phyloP scores from a whole-genome alignment of 2,888 invertebrate genomes.

The Uropetala carovei region DNA sequence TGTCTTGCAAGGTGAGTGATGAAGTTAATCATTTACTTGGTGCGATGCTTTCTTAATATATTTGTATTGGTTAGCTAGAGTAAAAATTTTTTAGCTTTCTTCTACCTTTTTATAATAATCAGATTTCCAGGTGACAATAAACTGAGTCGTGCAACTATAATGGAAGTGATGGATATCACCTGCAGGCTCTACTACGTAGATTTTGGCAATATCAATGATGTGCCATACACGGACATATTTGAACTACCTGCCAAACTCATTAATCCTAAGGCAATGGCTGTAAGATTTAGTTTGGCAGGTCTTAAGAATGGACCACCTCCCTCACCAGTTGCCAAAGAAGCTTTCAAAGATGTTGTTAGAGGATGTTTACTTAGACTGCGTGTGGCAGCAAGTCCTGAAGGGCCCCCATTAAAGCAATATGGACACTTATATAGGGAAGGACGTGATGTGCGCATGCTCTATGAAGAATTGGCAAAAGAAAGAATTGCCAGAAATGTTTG shows the following conservation, averaged over 20 bases:
- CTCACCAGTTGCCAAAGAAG: conserved; percentile 80
- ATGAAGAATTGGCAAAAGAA: conserved; percentile 68
- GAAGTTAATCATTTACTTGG: background rate
- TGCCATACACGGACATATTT: conserved; percentile 84
- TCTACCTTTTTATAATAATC: background rate
- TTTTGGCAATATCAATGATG: conserved; percentile 86
- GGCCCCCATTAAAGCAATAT: conserved; percentile 85
- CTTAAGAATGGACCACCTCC: conserved; percentile 77
- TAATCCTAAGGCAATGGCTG: conserved; percentile 84
- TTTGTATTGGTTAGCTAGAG: background rate
- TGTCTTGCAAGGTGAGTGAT: conserved; percentile 80
- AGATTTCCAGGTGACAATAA: conserved; percentile 81
- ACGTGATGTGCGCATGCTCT: conserved; percentile 73
- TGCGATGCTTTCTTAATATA: background rate
- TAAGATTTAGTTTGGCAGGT: conserved; percentile 85
- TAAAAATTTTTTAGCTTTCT: background rate
- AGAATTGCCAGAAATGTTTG: background rate
- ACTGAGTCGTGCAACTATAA: conserved; percentile 86
- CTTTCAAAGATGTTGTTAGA: conserved; percentile 83
- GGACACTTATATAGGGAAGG: conserved; percentile 81
- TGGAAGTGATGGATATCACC: conserved; percentile 83
- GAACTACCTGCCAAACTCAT: conserved; percentile 86
- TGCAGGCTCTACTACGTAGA: conserved; percentile 89
- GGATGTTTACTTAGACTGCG: conserved; percentile 81
- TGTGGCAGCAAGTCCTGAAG: conserved; percentile 81